Base-by-base conservation (phyloP, 1,140 invertebrate genomes). In the Sycophaga agraensis region DNA sequence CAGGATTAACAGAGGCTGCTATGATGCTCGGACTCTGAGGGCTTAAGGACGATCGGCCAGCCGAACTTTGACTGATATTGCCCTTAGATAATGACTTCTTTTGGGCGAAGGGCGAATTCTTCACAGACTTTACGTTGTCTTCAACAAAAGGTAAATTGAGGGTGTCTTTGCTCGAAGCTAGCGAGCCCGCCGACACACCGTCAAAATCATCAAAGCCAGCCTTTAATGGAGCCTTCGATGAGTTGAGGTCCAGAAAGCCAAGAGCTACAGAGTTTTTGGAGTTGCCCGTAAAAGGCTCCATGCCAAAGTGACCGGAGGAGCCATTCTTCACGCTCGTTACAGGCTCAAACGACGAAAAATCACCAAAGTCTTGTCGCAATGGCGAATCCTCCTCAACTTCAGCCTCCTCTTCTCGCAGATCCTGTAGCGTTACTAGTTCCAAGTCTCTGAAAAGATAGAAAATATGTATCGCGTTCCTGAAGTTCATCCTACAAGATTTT, bases 141-240 rank as follows among this genome's bases (percentile, higher is more conserved):
- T 80, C 79, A 35, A 71, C 77, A 45, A 75, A 80, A 5, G 77
- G 79, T 37, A 78, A 62, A 45, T 81, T 74, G 1, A 80, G 60
- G 0, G 73, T 76, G 56, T 78, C 77, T 40, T 78, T 79, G 42
- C 74, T 79, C 0, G 78, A 80, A 17, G 66, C 69, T 0, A 77
- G 56, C 16, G 79, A 80, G n/a, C 68, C 70, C 12, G 66, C 73
- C 7, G 70, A 71, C 1, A 74, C 72, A 17, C 74, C 78, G 26
- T 79, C 79, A 45, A 81, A 80, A 43, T 81, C 79, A 24, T 81
- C 79, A 56, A 80, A 80, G 12, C 73, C 76, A 9, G 78, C 78
- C 50, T 76, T 78, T 5, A 78, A 50, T 2, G 79, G 78, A 14
- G 71, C 66, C 35, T 77, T 78, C 6, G 76, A 76, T 2, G 73